Percentiles rank a stretch among this genome's conserved stretches.
These are phyloP conservation scores for Brassicogethes aeneus DNA, from an alignment of 2,888 invertebrate species.

Conservation along the genomic window DNA sequence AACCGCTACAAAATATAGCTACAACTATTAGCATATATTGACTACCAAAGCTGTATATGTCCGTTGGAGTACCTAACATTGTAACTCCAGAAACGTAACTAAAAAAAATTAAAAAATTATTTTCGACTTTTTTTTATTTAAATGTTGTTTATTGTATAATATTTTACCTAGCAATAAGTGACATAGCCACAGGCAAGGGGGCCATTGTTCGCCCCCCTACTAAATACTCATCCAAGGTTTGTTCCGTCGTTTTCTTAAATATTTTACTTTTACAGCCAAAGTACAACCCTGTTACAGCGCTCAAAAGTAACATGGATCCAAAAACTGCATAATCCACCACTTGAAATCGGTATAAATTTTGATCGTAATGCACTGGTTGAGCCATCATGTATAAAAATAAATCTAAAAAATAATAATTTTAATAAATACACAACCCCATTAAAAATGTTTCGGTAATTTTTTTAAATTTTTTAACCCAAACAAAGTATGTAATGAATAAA, in stretches of 20 bases:
- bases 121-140: not conserved
- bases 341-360: slow-evolving; percentile 30
- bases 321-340: slow-evolving; percentile 62
- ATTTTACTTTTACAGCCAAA: slow-evolving; percentile 45
- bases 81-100: slow-evolving; percentile 86
- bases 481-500: too few species aligned
- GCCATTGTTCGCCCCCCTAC: slow-evolving; percentile 66
- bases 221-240: slow-evolving; percentile 56
- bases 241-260: slow-evolving; percentile 43
- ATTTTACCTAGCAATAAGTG: slow-evolving; percentile 68
- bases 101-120: slow-evolving; percentile 8
- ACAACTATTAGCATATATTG: slow-evolving; percentile 72
- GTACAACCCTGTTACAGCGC: slow-evolving; percentile 71
- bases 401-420: too few species aligned
- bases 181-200: slow-evolving; percentile 78
- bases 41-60: slow-evolving; percentile 79
- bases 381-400: too few species aligned
- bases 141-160: not conserved
- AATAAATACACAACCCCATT: too few species aligned
- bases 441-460: too few species aligned
- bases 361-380: too few species aligned
- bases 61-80: slow-evolving; percentile 77
- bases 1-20: slow-evolving; percentile 59
- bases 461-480: too few species aligned
- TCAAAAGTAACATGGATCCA: slow-evolving; percentile 56